phyloP scores from a whole-genome alignment of 2,888 invertebrate genomes.

The Tethea ocularis region DNA sequence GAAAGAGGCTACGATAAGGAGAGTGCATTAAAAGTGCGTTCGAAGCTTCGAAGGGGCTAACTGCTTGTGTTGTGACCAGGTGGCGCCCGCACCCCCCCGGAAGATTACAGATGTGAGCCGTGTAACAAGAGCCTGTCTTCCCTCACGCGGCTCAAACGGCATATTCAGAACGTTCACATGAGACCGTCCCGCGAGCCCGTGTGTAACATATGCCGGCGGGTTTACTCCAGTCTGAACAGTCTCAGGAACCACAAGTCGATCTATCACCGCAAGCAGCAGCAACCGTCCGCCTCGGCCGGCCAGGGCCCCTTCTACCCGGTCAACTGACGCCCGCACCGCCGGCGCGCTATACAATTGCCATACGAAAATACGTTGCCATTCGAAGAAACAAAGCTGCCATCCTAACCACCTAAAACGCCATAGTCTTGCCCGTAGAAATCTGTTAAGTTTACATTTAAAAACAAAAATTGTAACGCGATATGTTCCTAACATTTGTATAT shows the following conservation, averaged over 20 bases:
- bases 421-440: constrained; percentile 79
- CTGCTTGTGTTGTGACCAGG: constrained; percentile 86
- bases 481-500: constrained; percentile 83
- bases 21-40: constrained; percentile 82
- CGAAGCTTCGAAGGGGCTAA: constrained; percentile 80
- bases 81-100: constrained; percentile 90
- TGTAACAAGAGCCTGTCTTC: constrained; percentile 96
- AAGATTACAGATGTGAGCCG: constrained; percentile 95
- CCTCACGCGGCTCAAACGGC: constrained; percentile 93
- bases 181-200: constrained; percentile 94
- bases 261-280: constrained; percentile 94
- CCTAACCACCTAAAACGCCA: constrained; percentile 79
- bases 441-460: constrained; percentile 70
- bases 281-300: constrained; percentile 71
- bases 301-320: constrained; percentile 75
- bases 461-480: constrained; percentile 72
- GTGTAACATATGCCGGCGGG: constrained; percentile 96
- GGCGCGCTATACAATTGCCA: constrained; percentile 27
- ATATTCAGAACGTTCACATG: constrained; percentile 96
- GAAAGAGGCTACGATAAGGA: constrained; percentile 79
- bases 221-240: constrained; percentile 95
- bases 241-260: constrained; percentile 96
- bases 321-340: constrained; percentile 69
- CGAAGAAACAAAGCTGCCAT: constrained; percentile 74
- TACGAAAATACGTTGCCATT: constrained; percentile 61